Evolutionary conservation across 2,888 invertebrate genomes (phyloP), one percentile per base, ranked within the genome.

Genomic region (Ischnus inquisitorius): DNA sequence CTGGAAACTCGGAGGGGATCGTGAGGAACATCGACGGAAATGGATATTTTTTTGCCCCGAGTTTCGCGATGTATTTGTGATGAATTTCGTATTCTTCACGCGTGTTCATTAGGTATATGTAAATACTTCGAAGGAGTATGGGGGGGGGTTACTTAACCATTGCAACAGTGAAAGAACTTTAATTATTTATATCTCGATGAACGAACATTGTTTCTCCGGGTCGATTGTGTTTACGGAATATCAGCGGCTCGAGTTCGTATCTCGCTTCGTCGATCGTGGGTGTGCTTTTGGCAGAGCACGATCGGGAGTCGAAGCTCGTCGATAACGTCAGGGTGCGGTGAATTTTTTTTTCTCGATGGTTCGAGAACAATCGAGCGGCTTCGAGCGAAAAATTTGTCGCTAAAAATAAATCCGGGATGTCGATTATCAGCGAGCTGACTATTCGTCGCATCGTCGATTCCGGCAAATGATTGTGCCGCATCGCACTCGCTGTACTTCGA

Each of bases 51-150:
- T 46, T 62, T 16, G 22, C 25, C 25, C 10, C 22, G 67, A 41
- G 60, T 71, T 54, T 69, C 76, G 78, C 71, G 54, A 80, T 60
- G 25, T 87, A 83, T 82, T 86, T 87, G 87, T 88, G 88, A 87
- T 87, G 87, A 87, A 85, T 71, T 72, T 57, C 68, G 81, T 76
- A 74, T 62, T 82, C 69, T 85, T 86, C 60, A 79, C 85, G 78
- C 87, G 89, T 89, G 89, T 89, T 90, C 88, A 88, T 84, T 87
- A 88, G 86, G 34, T 34, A 84, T 84, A 82, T 82, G 75, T 85
- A 84, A 67, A 82, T 88, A 72, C 51, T 81, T 48, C 43, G 39
- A 78, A 57, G 28, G 16, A 19, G 43, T 43, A 12, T 12, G n/a
- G 8, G 2, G 34, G 34, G 34, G 34, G 51, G 48, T 67, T 71